phyloP scores from a whole-genome alignment of 1,140 invertebrate genomes.

The Lepidurus arcticus region DNA sequence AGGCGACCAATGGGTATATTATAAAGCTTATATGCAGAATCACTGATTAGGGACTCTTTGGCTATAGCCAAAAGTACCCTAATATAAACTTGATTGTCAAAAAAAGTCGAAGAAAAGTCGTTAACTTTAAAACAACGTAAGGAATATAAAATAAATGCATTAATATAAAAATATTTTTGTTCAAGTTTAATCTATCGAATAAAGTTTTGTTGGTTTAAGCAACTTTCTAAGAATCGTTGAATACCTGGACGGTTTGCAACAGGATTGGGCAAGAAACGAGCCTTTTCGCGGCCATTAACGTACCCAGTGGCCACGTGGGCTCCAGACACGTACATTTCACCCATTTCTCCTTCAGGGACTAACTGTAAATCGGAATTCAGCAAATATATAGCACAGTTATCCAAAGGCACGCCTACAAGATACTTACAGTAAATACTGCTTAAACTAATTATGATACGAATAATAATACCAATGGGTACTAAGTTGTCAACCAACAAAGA shows the following conservation, averaged over 20 bases:
- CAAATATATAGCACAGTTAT: constrained; percentile 72
- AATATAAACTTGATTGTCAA: no score
- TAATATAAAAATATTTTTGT: no score
- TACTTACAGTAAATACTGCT: neutral
- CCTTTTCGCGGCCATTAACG: constrained; percentile 61
- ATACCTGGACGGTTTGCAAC: constrained; percentile 3
- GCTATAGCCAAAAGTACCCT: no score
- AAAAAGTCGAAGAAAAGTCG: no score
- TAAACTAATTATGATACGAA: neutral
- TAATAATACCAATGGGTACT: constrained; percentile 67
- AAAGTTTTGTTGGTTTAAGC: no score
- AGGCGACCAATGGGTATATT: no score
- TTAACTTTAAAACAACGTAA: no score
- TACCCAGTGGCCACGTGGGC: constrained; percentile 71
- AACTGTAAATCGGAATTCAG: constrained; percentile 62
- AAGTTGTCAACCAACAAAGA: constrained; percentile 51
- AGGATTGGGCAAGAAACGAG: constrained; percentile 59
- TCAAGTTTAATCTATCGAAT: no score
- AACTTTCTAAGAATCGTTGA: neutral
- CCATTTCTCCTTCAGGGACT: constrained; percentile 61
- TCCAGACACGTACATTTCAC: constrained; percentile 72
- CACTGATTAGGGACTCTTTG: no score
- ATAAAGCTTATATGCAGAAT: no score
- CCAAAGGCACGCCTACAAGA: constrained; percentile 56
- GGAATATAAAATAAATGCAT: no score